phyloP scores from a whole-genome alignment of 1,140 invertebrate genomes.

The Harlomillsia oculata region DNA sequence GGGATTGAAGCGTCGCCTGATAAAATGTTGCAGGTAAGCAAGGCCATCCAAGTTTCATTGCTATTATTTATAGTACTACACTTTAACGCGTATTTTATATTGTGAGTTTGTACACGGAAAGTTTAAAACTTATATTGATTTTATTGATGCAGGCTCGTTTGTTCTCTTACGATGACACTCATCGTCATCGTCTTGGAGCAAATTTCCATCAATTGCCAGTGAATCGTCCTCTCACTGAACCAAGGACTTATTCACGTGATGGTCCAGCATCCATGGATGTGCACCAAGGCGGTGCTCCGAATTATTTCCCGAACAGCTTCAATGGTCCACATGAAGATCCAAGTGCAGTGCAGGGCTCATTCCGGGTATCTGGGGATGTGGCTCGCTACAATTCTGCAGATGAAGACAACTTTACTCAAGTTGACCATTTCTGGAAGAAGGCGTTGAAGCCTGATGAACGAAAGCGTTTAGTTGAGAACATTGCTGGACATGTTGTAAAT shows the following conservation, averaged over 20 bases:
- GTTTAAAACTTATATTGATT: not conserved
- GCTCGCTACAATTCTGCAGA: conserved; percentile 44
- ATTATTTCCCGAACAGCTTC: conserved; percentile 59
- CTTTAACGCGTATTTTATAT: not conserved
- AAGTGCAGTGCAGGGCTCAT: conserved; percentile 29
- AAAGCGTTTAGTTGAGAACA: conserved; percentile 46
- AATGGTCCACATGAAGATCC: conserved; percentile 41
- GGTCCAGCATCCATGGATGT: conserved; percentile 42
- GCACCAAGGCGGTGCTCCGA: conserved; percentile 46
- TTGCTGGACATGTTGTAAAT: conserved; percentile 45
- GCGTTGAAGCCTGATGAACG: conserved; percentile 44
- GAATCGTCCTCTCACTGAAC: conserved; percentile 50
- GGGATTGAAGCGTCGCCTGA: conserved; percentile 54
- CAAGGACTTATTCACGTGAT: conserved; percentile 51
- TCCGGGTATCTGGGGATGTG: conserved; percentile 5
- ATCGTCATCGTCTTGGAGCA: conserved; percentile 53
- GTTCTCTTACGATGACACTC: conserved; percentile 57
- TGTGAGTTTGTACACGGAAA: not conserved
- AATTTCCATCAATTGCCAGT: conserved; percentile 58
- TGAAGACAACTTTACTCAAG: conserved; percentile 53
- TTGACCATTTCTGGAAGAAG: conserved; percentile 49
- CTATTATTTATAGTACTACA: not conserved
- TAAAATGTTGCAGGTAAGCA: conserved; percentile 52
- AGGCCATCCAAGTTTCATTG: not conserved
- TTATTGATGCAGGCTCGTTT: conserved; percentile 49